A percentile compares a stretch with the other conserved stretches of the same genome.
These are phyloP conservation scores for Lipotes vexillifer DNA, from an alignment of 2,113 vertebrate genomes.

Conservation along the genomic window DNA sequence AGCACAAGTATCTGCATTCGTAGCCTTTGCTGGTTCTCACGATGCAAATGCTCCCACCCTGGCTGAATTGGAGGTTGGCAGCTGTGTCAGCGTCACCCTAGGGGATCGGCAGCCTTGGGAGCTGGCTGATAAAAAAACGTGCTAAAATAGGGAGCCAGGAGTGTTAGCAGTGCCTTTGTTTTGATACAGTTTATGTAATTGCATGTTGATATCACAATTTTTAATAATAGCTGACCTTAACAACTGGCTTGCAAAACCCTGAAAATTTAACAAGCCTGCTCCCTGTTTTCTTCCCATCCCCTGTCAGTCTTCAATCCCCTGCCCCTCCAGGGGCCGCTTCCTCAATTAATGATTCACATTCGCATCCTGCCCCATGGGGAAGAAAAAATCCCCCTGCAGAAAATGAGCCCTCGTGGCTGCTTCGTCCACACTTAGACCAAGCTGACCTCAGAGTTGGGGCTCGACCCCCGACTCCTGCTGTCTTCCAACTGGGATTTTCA, in stretches of 20 bases:
- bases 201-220: not conserved
- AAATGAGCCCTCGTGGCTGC: not conserved
- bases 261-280: too few species aligned
- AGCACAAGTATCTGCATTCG: rapidly evolving
- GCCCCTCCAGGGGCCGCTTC: not conserved
- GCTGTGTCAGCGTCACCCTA: not conserved
- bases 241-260: not conserved
- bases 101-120: rapidly evolving
- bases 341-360: not conserved
- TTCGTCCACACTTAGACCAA: not conserved
- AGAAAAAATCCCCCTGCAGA: not conserved
- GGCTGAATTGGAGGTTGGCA: not conserved
- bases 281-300: not conserved
- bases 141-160: not conserved
- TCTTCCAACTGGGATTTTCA: not conserved
- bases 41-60: rapidly evolving
- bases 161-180: not conserved
- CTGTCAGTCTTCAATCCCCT: not conserved
- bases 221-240: not conserved
- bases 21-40: rapidly evolving
- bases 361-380: not conserved
- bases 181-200: not conserved
- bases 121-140: not conserved
- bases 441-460: not conserved
- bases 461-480: rapidly evolving